A percentile compares a stretch with the other conserved stretches of the same genome.
Evolutionary conservation across 2,113 vertebrate species (phyloP).

Genomic region (Phalacrocorax aristotelis): DNA sequence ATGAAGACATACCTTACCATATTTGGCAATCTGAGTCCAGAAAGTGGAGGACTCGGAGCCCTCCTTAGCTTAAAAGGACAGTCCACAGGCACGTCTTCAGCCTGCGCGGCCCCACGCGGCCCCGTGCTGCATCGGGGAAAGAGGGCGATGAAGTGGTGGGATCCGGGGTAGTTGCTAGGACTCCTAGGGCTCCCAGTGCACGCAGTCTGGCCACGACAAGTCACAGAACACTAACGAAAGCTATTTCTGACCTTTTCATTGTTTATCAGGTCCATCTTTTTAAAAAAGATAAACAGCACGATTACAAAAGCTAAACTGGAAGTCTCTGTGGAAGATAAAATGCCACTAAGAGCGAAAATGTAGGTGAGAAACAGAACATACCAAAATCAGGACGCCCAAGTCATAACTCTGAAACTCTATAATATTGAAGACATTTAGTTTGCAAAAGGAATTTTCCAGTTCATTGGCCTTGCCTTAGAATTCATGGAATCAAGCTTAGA

Average conservation of each 20-base stretch:
- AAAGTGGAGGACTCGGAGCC: constrained; percentile 36
- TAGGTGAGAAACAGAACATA: background rate
- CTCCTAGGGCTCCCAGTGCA: background rate
- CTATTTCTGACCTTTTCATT: background rate
- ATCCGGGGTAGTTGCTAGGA: background rate
- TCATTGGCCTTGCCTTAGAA: background rate
- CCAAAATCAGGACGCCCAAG: background rate
- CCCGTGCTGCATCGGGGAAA: background rate
- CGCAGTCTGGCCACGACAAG: background rate
- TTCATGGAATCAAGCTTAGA: background rate
- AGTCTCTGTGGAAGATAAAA: background rate
- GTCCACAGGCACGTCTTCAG: background rate
- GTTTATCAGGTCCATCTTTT: background rate
- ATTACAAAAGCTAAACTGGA: background rate
- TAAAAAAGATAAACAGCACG: background rate
- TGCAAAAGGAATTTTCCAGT: background rate
- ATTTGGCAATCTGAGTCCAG: constrained; percentile 72
- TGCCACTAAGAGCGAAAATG: background rate
- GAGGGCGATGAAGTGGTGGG: accelerated
- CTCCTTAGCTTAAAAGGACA: constrained; percentile 59
- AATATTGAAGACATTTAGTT: background rate
- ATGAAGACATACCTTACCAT: constrained; percentile 78
- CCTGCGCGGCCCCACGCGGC: background rate
- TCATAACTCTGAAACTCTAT: background rate
- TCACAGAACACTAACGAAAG: background rate